Conservation (phyloP, 2,113 vertebrate species). For the Hipposideros armiger region DNA sequence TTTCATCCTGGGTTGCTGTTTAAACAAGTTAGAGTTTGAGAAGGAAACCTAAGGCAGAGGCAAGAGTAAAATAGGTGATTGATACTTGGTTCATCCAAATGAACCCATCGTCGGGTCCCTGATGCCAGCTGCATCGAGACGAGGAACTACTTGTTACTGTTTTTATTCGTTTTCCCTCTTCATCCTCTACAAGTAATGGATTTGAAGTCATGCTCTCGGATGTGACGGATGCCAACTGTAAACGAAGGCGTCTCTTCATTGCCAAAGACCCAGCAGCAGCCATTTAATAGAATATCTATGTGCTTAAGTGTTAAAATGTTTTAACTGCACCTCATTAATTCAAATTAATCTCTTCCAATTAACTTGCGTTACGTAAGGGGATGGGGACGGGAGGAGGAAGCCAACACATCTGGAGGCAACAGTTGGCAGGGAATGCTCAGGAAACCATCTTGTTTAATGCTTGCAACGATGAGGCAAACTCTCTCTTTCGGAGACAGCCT, state of each 20-base stretch:
- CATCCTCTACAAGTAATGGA: neutral
- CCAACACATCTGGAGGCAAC: neutral
- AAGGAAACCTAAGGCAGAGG: neutral
- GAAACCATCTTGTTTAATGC: too few species aligned
- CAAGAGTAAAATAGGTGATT: neutral
- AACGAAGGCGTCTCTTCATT: neutral
- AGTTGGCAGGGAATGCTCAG: neutral
- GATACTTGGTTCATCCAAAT: neutral
- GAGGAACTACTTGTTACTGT: neutral
- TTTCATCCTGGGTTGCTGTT: neutral
- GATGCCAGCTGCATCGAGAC: neutral
- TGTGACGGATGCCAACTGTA: neutral
- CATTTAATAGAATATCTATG: neutral
- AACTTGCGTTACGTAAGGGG: neutral
- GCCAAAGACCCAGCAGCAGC: neutral
- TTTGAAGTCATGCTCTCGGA: neutral
- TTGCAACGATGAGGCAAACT: rapidly evolving
- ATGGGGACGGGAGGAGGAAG: too few species aligned
- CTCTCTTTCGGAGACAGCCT: neutral
- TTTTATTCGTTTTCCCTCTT: neutral
- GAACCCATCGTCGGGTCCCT: rapidly evolving
- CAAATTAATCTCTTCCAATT: slow-evolving; percentile 38
- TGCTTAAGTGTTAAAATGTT: neutral
- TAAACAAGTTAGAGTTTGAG: neutral
- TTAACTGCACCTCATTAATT: slow-evolving; percentile 38